Base-by-base conservation (phyloP, 2,888 invertebrate genomes). In the Drosophila formosana region DNA sequence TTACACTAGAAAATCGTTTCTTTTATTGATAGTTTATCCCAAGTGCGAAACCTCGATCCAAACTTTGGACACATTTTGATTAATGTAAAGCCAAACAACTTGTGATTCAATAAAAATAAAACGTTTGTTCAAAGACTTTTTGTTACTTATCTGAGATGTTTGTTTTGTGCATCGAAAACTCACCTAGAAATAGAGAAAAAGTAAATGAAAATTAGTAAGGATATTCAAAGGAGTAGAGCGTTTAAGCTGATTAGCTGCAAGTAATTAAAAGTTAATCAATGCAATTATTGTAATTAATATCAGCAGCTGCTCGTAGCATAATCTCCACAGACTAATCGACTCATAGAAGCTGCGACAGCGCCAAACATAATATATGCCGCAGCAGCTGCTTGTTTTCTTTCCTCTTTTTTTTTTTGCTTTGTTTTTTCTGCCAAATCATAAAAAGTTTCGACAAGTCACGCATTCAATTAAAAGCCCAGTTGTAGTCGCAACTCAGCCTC, bases 391-490 rank as follows among this genome's bases (percentile, higher is more conserved):
- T n/a, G n/a, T n/a, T n/a, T 18, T 18, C 18, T 18, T 18, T 56
- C 30, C 43, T 7, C 49, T 53, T 53, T 32, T 9, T 37, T 60
- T 5, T 28, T 11, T 26, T 18, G 4, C 23, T 37, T 53, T n/a
- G 47, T 58, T 55, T 37, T 39, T 57, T 32, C 26, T 39, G 57
- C 51, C 55, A 80, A 85, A 85, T 78, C 82, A 75, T 80, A 72
- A 78, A 84, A 78, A 80, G 68, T 78, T 72, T 71, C 75, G 75
- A 82, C 80, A 80, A 84, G 88, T 87, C 88, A 87, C 85, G 88
- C 88, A 84, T 80, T 85, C 82, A 87, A 85, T 87, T 87, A 85
- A 83, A 73, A 75, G 64, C 43, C 25, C 25, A 30, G 30, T 51
- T 13, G 3, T 45, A 11, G 18, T 26, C 30, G 11, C 0, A 8